phyloP scores from a whole-genome alignment of 53 echinoderm and acorn worm genomes.

The Antedon mediterranea region DNA sequence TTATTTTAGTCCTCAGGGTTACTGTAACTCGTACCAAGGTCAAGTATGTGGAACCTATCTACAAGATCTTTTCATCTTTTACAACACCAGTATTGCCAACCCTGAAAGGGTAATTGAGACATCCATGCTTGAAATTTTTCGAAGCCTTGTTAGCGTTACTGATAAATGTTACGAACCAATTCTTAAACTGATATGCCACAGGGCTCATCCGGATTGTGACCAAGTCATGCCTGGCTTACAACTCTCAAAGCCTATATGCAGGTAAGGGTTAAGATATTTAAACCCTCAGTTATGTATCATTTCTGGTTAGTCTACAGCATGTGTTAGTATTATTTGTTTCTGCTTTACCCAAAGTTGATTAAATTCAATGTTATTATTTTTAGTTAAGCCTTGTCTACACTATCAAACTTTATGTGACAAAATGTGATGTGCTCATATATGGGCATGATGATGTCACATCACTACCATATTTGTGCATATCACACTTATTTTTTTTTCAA shows the following conservation, averaged over 20 bases:
- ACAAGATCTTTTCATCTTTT: slow-evolving; percentile 20
- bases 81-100: slow-evolving; percentile 34
- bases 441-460: too few species aligned
- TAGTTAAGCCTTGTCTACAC: too few species aligned
- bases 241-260: slow-evolving; percentile 30
- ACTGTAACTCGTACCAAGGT: slow-evolving; percentile 46
- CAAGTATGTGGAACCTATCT: slow-evolving; percentile 20
- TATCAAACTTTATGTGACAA: too few species aligned
- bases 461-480: too few species aligned
- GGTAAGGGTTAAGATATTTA: slow-evolving; percentile 23
- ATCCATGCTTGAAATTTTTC: slow-evolving; percentile 1
- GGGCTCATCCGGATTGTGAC: slow-evolving; percentile 43
- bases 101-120: slow-evolving; percentile 21
- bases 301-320: too few species aligned
- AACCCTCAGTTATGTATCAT: too few species aligned
- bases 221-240: slow-evolving; percentile 9
- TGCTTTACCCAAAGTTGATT: too few species aligned
- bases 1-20: slow-evolving; percentile 14
- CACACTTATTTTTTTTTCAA: too few species aligned
- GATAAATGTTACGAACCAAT: slow-evolving; percentile 8
- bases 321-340: too few species aligned
- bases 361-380: too few species aligned
- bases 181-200: slow-evolving; percentile 38
- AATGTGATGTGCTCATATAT: too few species aligned
- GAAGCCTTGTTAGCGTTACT: slow-evolving; percentile 5